Evolutionary conservation across 2,888 invertebrate species (phyloP).

Genomic region (Hemistola chrysoprasaria): DNA sequence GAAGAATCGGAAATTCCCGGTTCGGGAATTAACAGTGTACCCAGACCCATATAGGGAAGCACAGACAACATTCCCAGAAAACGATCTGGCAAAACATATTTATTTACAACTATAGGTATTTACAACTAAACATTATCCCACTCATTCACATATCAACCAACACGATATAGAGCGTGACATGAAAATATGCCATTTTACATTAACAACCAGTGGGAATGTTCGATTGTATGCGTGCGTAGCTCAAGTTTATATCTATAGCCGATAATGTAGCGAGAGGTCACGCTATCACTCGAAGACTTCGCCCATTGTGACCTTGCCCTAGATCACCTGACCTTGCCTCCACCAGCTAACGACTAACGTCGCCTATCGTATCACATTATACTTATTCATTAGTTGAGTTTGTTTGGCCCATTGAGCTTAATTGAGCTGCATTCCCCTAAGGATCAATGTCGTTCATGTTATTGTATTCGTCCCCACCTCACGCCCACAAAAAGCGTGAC

Average conservation of each 20-base stretch:
- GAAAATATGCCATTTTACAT: constrained; percentile 18
- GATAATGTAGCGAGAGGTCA: constrained; percentile 70
- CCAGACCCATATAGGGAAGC: too few relatives aligned
- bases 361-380: constrained; percentile 50
- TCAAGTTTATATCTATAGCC: constrained; percentile 46
- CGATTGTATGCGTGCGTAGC: constrained; percentile 28
- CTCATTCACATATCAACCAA: constrained; percentile 9
- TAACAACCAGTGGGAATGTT: constrained; percentile 14
- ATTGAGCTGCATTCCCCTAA: constrained; percentile 57
- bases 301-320: constrained; percentile 71
- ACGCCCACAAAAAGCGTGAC: constrained; percentile 22
- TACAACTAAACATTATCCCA: constrained; percentile 11
- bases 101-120: constrained; percentile 1
- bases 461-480: constrained; percentile 21
- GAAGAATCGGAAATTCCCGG: too few relatives aligned
- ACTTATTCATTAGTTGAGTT: constrained; percentile 56
- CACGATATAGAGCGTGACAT: constrained; percentile 11
- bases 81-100: background rate
- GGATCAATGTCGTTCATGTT: constrained; percentile 42
- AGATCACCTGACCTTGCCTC: constrained; percentile 69
- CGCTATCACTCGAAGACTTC: constrained; percentile 73
- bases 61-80: background rate
- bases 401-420: constrained; percentile 58
- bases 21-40: too few relatives aligned
- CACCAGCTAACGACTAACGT: constrained; percentile 53